Percentiles rank a stretch among this genome's conserved stretches.
Conservation (phyloP, 2,797 vertebrate genomes). For the Chelon auratus region DNA sequence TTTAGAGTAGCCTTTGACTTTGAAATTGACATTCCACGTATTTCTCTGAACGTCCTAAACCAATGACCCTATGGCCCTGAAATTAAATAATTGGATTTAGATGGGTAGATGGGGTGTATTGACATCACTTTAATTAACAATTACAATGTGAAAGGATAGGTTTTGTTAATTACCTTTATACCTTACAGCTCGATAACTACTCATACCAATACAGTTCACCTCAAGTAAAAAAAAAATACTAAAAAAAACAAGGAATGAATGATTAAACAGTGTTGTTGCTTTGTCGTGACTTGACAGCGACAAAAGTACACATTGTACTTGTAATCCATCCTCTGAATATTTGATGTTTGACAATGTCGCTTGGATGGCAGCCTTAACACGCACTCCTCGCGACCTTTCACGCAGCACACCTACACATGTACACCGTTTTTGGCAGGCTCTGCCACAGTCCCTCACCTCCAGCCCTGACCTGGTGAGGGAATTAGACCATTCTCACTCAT, state of each 20-base stretch:
- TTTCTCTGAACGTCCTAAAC: neutral
- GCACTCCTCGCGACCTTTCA: neutral
- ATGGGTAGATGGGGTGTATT: neutral
- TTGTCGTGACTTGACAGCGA: conserved; percentile 64
- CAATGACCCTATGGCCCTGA: neutral
- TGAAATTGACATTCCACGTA: neutral
- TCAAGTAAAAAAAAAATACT: conserved; percentile 19
- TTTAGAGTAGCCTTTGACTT: neutral
- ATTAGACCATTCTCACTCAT: conserved; percentile 73
- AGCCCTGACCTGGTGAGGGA: conserved; percentile 50
- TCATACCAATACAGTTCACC: neutral
- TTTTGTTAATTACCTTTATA: neutral
- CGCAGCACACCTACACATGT: conserved; percentile 36
- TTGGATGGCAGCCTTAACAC: conserved; percentile 56
- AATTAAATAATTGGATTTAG: neutral
- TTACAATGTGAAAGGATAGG: neutral
- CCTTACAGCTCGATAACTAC: neutral
- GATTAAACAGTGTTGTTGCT: conserved; percentile 56
- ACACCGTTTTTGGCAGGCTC: conserved; percentile 59
- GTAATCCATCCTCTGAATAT: conserved; percentile 83
- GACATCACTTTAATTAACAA: neutral
- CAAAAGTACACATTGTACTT: conserved; percentile 73
- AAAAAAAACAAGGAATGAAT: conserved; percentile 44
- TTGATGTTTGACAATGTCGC: conserved; percentile 78
- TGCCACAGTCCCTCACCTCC: conserved; percentile 72